Evolutionary conservation across 1,140 invertebrate species (phyloP), one percentile per base, ranked within the genome.

Genomic region (Harlomillsia oculata): DNA sequence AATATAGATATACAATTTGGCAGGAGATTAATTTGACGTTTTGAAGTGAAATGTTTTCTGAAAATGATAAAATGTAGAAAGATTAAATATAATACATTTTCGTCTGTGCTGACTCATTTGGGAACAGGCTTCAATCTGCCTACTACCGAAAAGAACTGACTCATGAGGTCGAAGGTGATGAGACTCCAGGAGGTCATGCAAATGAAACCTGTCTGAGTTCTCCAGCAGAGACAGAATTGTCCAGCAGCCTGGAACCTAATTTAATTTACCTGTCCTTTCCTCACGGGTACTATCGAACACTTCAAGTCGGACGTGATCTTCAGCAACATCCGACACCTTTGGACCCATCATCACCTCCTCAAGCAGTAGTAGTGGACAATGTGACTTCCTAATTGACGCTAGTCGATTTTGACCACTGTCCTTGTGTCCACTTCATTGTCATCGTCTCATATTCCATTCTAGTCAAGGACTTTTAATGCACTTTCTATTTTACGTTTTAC

Each of bases 161-260:
- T 13, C 48, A 50, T 34, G 48, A 50, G 25, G 48, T 2, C 25
- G 48, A 36, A n/a, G 48, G 30, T 5, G 48, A 50, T 14, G 48
- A 50, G 28, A 25, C 36, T 25, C 34, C 14, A 25, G 48, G 48
- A 23, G 34, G 21, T 23, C 48, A 50, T 37, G n/a, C n/a, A n/a
- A 50, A 39, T 39, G 48, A 50, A 36, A 50, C 48, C n/a, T 50
- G 48, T 50, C 34, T 50, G 8, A 50, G 34, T 23, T 50, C 48
- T n/a, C 34, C 48, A 39, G 34, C 34, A 30, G 39, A 37, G 21
- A 50, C 48, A 37, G 30, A 37, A 23, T 23, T 34, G 28, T 37
- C 48, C 26, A 50, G 30, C 39, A 30, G 39, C 48, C 26, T 37
- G 28, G 30, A 50, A 36, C 25, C 34, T 18, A 50, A 50, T 50